A percentile compares a stretch with the other conserved stretches of the same genome.
These are phyloP conservation scores for Hemicentrotus pulcherrimus DNA, from an alignment of 35 echinoderm and acorn worm genomes.

Conservation along the genomic window DNA sequence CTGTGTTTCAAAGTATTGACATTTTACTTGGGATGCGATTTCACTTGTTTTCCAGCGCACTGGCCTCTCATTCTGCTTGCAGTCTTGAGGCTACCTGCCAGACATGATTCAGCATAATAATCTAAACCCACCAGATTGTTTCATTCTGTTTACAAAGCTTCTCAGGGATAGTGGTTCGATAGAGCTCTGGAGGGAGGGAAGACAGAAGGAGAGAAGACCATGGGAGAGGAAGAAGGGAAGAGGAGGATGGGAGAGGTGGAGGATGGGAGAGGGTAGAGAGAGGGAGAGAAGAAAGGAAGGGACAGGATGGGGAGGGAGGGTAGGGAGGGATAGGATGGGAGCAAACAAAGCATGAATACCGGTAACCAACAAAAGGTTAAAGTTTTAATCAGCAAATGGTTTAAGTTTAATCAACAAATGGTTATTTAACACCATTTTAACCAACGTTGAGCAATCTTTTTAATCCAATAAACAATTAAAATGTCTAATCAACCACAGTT, in stretches of 20 bases:
- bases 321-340: no score
- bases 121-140: background rate
- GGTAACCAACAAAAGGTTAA: no score
- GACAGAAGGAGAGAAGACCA: background rate
- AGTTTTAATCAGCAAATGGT: no score
- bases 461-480: no score
- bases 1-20: background rate
- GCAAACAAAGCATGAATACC: no score
- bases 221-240: background rate
- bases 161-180: background rate
- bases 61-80: background rate
- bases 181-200: background rate
- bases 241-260: background rate
- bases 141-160: constrained; percentile 4
- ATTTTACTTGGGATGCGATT: constrained; percentile 3
- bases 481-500: no score
- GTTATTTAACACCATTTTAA: no score
- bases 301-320: no score
- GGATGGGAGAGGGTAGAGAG: no score
- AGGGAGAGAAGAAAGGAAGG: no score
- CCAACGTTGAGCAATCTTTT: no score
- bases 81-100: background rate
- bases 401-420: no score
- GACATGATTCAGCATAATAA: background rate
- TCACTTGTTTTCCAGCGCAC: background rate